A percentile compares a stretch with the other conserved stretches of the same genome.
phyloP scores from a whole-genome alignment of 2,797 vertebrate species.

The Girardinus metallicus region DNA sequence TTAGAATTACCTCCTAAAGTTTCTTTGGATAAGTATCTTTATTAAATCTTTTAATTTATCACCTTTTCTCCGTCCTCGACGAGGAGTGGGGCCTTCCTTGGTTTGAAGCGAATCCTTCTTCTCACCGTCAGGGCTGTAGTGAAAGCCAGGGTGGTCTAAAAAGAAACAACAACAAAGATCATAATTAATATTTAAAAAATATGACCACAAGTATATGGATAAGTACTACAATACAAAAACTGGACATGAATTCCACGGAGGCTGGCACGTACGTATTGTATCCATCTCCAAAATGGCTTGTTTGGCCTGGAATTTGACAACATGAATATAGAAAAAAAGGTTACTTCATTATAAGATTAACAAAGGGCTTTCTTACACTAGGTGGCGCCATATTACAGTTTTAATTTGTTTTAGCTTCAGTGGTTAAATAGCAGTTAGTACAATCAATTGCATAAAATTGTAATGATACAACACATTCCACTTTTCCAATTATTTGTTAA shows the following conservation, averaged over 20 bases:
- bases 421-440: neutral
- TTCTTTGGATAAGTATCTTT: neutral
- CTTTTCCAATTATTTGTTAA: neutral
- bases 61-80: slow-evolving; percentile 94
- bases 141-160: slow-evolving; percentile 93
- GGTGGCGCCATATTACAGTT: slow-evolving; percentile 52
- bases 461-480: neutral
- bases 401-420: neutral
- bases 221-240: neutral
- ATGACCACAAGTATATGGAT: neutral
- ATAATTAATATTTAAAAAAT: neutral
- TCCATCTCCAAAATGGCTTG: slow-evolving; percentile 99
- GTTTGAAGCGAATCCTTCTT: slow-evolving; percentile 78
- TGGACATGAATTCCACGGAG: neutral
- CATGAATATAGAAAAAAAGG: neutral
- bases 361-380: slow-evolving; percentile 44
- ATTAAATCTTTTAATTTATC: slow-evolving; percentile 22
- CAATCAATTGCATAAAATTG: neutral
- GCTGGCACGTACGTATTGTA: slow-evolving; percentile 89
- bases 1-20: neutral
- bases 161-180: neutral
- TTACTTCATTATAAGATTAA: neutral
- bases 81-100: slow-evolving; percentile 85
- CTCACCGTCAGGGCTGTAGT: slow-evolving; percentile 87
- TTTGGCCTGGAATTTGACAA: slow-evolving; percentile 86